Evolutionary conservation across 2,888 invertebrate genomes (phyloP).

Genomic region (Cataglyphis livida): DNA sequence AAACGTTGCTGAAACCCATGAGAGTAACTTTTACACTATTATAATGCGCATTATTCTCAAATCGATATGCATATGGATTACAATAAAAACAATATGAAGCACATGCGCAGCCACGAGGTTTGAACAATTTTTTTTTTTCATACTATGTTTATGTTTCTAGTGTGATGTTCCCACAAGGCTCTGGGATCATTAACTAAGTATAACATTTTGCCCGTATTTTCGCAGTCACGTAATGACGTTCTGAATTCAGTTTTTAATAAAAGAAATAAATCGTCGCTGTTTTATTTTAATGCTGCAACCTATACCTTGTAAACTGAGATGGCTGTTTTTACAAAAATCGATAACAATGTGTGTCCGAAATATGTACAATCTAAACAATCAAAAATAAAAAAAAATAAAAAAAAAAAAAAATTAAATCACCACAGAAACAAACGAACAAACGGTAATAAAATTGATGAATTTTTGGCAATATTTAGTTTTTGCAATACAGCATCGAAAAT

Average conservation of each 20-base stretch:
- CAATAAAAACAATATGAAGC: constrained; percentile 4
- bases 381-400: constrained; percentile 20
- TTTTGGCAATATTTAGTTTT: not conserved
- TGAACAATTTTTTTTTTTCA: not conserved
- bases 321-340: constrained; percentile 16
- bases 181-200: constrained; percentile 16
- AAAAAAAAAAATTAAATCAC: not conserved
- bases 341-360: not conserved
- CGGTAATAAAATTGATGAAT: constrained; percentile 20
- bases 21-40: not conserved
- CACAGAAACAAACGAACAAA: not conserved
- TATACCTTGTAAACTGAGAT: not conserved
- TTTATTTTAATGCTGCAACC: not conserved
- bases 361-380: not conserved
- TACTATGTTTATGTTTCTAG: not conserved
- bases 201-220: constrained; percentile 6
- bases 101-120: not conserved
- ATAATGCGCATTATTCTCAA: not conserved
- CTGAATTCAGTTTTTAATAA: constrained; percentile 21
- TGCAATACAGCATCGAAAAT: constrained; percentile 1
- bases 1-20: not conserved
- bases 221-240: constrained; percentile 9
- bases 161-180: not conserved
- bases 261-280: not conserved
- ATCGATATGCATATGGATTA: not conserved